These are phyloP conservation scores for Lathamus discolor DNA, from an alignment of 2,113 vertebrate species.

Conservation along the genomic window DNA sequence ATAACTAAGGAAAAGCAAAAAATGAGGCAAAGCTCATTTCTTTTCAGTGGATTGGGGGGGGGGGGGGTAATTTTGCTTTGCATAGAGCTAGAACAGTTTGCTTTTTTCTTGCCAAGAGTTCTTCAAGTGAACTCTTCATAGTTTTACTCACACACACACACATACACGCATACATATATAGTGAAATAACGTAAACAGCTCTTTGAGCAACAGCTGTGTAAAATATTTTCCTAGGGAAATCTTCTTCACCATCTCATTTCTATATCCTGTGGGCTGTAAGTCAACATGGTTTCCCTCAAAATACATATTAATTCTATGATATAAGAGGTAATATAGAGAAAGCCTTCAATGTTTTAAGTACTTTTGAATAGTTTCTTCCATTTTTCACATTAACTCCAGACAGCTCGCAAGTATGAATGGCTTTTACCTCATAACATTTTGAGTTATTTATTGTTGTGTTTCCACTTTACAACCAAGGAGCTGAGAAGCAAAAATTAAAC, in stretches of 20 bases:
- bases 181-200: background rate
- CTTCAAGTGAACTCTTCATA: constrained; percentile 7
- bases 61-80: background rate
- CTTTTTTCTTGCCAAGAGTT: constrained; percentile 1
- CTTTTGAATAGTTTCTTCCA: constrained; percentile 52
- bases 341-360: constrained; percentile 45
- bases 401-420: background rate
- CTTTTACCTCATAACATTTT: constrained; percentile 38
- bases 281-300: constrained; percentile 34
- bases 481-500: constrained; percentile 32
- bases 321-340: constrained; percentile 30
- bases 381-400: constrained; percentile 37
- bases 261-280: constrained; percentile 29
- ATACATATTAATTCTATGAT: constrained; percentile 24
- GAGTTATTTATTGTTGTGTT: constrained; percentile 49
- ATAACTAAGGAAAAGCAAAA: constrained; percentile 22
- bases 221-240: constrained; percentile 48
- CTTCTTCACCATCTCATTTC: constrained; percentile 46
- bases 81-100: background rate
- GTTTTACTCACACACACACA: background rate
- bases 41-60: background rate
- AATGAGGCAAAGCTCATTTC: background rate
- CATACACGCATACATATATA: background rate
- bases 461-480: background rate
- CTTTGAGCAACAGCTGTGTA: constrained; percentile 34